These are phyloP conservation scores for Lutraria lutraria DNA, from an alignment of 2,888 invertebrate species.

Conservation along the genomic window DNA sequence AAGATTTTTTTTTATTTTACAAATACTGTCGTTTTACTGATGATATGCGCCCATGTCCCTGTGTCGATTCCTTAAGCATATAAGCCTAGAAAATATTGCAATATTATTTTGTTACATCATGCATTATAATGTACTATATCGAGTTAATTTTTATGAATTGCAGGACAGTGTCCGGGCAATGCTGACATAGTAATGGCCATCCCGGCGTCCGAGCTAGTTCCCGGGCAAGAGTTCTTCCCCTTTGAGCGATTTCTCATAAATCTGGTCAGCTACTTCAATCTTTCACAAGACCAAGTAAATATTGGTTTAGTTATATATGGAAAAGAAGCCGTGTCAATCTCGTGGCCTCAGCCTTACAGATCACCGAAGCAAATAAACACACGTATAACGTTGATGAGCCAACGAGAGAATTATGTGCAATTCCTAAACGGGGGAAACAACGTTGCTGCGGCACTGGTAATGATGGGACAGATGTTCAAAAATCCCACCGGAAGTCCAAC, in stretches of 20 bases:
- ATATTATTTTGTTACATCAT: no score
- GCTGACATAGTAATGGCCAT: conserved; percentile 74
- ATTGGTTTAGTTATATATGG: conserved; percentile 69
- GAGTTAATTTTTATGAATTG: not conserved
- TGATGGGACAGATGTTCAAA: conserved; percentile 75
- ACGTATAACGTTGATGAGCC: conserved; percentile 72
- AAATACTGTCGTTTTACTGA: no score
- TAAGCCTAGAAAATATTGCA: no score
- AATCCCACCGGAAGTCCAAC: conserved; percentile 70
- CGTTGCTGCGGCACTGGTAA: conserved; percentile 64
- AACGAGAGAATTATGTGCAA: conserved; percentile 62
- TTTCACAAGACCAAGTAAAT: conserved; percentile 67
- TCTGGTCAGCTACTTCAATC: conserved; percentile 71
- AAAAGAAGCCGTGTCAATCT: conserved; percentile 31
- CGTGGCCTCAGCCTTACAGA: conserved; percentile 69
- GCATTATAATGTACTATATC: not conserved
- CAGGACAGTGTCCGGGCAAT: conserved; percentile 70
- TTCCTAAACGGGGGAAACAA: conserved; percentile 67
- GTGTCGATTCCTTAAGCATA: no score
- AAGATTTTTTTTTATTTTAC: no score
- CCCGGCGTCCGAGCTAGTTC: conserved; percentile 70
- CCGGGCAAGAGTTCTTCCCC: conserved; percentile 75
- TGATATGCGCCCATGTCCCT: no score
- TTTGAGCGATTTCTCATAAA: conserved; percentile 75
- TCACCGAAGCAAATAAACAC: conserved; percentile 70